Percentiles rank a stretch among this genome's conserved stretches.
phyloP scores from a whole-genome alignment of 2,113 vertebrate species.

The Phrynosoma platyrhinos region DNA sequence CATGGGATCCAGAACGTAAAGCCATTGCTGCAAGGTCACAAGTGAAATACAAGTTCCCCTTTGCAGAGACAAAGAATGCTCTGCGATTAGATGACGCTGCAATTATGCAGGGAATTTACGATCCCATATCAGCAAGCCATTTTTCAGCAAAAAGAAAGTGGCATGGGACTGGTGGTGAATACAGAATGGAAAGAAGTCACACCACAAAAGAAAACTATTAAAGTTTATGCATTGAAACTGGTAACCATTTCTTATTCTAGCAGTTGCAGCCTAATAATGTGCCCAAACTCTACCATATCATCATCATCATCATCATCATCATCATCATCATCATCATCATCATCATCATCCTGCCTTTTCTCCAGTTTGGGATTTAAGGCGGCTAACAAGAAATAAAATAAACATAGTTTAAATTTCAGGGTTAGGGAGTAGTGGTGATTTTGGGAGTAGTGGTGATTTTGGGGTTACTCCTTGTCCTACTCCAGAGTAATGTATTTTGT shows the following conservation, averaged over 20 bases:
- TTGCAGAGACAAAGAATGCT: slow-evolving; percentile 9
- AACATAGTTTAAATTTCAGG: too few relatives aligned
- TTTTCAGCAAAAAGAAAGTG: slow-evolving; percentile 9
- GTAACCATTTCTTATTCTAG: background rate
- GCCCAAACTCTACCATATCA: background rate
- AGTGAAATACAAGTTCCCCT: background rate
- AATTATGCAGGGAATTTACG: slow-evolving; percentile 29
- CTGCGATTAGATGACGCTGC: slow-evolving; percentile 19
- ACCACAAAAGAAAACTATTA: slow-evolving; percentile 1
- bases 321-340: too few relatives aligned
- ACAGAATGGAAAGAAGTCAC: background rate
- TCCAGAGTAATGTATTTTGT: too few relatives aligned
- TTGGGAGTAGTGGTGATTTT: too few relatives aligned
- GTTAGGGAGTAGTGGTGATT: too few relatives aligned
- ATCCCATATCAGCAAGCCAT: background rate
- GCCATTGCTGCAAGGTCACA: background rate
- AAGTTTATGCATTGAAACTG: background rate
- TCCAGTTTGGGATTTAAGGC: too few relatives aligned
- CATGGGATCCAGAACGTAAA: background rate
- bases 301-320: too few relatives aligned
- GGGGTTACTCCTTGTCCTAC: too few relatives aligned
- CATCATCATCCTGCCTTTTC: too few relatives aligned
- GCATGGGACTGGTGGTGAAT: background rate
- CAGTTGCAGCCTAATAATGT: slow-evolving; percentile 8
- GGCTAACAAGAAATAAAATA: too few relatives aligned